Percentiles rank a stretch among this genome's conserved stretches.
Evolutionary conservation across 2,888 invertebrate genomes (phyloP).

Genomic region (Acleris laterana): DNA sequence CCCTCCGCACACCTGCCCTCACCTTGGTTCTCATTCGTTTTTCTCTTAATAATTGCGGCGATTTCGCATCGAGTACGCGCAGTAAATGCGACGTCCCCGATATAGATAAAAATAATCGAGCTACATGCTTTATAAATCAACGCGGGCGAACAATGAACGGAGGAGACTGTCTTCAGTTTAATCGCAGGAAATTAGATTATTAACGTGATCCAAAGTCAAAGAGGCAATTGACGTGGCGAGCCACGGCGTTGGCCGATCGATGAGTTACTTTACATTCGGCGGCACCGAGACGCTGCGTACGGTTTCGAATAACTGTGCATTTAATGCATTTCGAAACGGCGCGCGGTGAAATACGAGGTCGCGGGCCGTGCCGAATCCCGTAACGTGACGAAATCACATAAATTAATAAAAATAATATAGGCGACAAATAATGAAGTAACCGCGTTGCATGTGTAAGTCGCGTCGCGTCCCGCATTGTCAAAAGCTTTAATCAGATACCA

Average conservation of each 20-base stretch:
- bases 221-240: slow-evolving; percentile 20
- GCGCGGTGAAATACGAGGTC: slow-evolving; percentile 80
- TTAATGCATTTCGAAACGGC: slow-evolving; percentile 83
- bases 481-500: slow-evolving; percentile 13
- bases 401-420: slow-evolving; percentile 38
- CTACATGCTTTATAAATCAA: slow-evolving; percentile 24
- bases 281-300: slow-evolving; percentile 54
- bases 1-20: slow-evolving; percentile 64
- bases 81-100: slow-evolving; percentile 35
- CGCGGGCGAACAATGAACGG: slow-evolving; percentile 14
- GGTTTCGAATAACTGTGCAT: slow-evolving; percentile 67
- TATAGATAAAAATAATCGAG: slow-evolving; percentile 33
- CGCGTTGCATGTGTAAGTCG: slow-evolving; percentile 14
- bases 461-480: slow-evolving; percentile 13
- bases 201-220: slow-evolving; percentile 25
- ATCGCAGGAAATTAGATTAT: slow-evolving; percentile 29
- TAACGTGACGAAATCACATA: slow-evolving; percentile 73
- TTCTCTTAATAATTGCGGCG: slow-evolving; percentile 47
- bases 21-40: slow-evolving; percentile 50
- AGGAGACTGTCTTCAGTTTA: slow-evolving; percentile 17
- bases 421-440: slow-evolving; percentile 35
- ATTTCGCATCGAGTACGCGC: slow-evolving; percentile 40
- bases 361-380: slow-evolving; percentile 73
- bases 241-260: slow-evolving; percentile 23
- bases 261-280: slow-evolving; percentile 62